Base-by-base conservation (phyloP, 92 coral and sea anemone genomes). In the Phymanthus crucifer region DNA sequence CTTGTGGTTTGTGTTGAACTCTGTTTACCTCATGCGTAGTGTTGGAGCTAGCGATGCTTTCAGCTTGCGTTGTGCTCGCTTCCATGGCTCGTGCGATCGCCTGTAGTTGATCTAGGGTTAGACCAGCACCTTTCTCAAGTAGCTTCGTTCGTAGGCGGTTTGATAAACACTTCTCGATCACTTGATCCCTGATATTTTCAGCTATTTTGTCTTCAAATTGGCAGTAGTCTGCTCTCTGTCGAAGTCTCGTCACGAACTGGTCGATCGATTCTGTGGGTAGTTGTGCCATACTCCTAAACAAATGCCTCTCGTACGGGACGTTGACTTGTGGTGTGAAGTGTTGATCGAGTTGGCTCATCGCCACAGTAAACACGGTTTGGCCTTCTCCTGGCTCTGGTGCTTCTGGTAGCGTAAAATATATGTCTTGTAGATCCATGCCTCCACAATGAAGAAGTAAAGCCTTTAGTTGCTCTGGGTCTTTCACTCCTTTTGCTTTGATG, bases 371-470 rank as follows among this genome's bases (percentile, higher is more conserved):
- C 67, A 87, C 64, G 48, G 89, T 81, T 58, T 83, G 75, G 91
- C 94, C 43, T 87, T 87, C 57, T 75, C 75, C 80, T 83, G 83
- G 32, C 74, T 52, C 92, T 87, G 35, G 85, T 87, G 26, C 65
- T 78, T 87, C 81, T 24, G 92, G 86, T 31, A 86, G 71, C 70
- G 75, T 87, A 46, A 74, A 76, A 66, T 87, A 90, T 37, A 87
- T 90, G 66, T 87, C 90, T 71, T 88, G 91, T 12, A 90, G 89
- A n/a, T n/a, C n/a, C n/a, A n/a, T n/a, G n/a, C n/a, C 58, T 48
- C 12, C 58, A 10, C 12, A 48, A 48, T 48, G 58, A 18, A 48
- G 58, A 18, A n/a, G n/a, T n/a, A n/a, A n/a, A n/a, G n/a, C n/a
- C n/a, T n/a, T n/a, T 5, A 6, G 45, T 38, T 38, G 66, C 40